A percentile compares a stretch with the other conserved stretches of the same genome.
Evolutionary conservation across 2,113 vertebrate species (phyloP).

Genomic region (Hippocampus mohnikei): DNA sequence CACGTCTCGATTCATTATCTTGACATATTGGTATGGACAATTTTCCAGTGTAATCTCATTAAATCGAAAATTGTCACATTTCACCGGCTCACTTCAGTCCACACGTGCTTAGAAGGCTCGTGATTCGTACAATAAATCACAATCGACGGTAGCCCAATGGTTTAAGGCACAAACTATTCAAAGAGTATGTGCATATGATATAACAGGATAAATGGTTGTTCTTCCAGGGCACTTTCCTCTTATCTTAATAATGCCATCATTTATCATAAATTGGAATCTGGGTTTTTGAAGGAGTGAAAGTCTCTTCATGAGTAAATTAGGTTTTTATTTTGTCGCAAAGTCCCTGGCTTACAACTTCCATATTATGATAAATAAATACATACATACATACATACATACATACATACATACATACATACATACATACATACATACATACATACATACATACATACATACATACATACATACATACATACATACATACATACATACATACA

Average conservation of each 20-base stretch:
- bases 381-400: too few species aligned
- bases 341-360: too few species aligned
- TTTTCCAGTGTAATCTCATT: background rate
- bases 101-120: background rate
- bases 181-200: background rate
- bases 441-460: too few species aligned
- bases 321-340: too few species aligned
- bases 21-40: background rate
- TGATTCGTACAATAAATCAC: background rate
- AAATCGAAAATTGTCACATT: background rate
- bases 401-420: too few species aligned
- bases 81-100: background rate
- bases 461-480: too few species aligned
- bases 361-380: too few species aligned
- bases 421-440: too few species aligned
- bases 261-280: background rate
- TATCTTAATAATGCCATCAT: background rate
- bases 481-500: too few species aligned
- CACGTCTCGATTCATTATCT: background rate
- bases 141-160: background rate
- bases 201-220: background rate
- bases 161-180: background rate
- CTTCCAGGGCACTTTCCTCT: background rate
- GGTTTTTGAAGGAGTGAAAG: too few species aligned
- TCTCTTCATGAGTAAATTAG: too few species aligned